Evolutionary conservation across 2,797 vertebrate genomes (phyloP), one percentile per base, ranked within the genome.

Genomic region (Sandelia bainsii): DNA sequence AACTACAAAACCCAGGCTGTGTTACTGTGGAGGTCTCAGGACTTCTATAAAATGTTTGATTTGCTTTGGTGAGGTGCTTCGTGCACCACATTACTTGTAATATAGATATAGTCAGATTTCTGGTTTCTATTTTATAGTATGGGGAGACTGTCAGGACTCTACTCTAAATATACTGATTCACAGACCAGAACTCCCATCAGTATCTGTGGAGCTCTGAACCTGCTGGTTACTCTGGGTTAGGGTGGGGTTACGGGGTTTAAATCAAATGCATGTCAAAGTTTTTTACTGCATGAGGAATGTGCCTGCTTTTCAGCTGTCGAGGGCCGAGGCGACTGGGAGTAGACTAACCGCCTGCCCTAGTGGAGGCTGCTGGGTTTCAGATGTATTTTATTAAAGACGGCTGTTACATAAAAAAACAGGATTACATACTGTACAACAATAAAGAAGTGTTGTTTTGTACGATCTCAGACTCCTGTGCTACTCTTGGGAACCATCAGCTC

Each of bases 281-380:
- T 82, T 84, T 91, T 84, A 72, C 72, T 95, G 94, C 94, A 95
- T 95, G 94, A 93, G 87, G 90, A 94, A 94, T 90, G 91, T 93
- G 92, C 92, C 93, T 94, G 93, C 87, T 86, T 89, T 72, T 83
- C 77, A 89, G 65, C 71, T 85, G 82, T 81, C 20, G 56, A 69
- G 74, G 82, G 69, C 50, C 6, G 62, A 27, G 52, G 74, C 53
- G 27, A 50, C 34, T 39, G 64, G 83, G 52, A 75, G 66, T 14
- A 8, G 60, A 79, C 54, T 9, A 62, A 42, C 63, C 8, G 52
- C 37, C 74, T 40, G 54, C 79, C 68, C 84, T 59, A 16, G 8
- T 64, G 73, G 79, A 87, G 82, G 86, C 72, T 52, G 75, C 42
- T 60, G 71, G 87, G 68, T 78, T 87, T 85, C 72, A 90, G 85